Conservation (phyloP, 37 sponge, comb jelly and placozoan species). For the Spongilla lacustris region DNA sequence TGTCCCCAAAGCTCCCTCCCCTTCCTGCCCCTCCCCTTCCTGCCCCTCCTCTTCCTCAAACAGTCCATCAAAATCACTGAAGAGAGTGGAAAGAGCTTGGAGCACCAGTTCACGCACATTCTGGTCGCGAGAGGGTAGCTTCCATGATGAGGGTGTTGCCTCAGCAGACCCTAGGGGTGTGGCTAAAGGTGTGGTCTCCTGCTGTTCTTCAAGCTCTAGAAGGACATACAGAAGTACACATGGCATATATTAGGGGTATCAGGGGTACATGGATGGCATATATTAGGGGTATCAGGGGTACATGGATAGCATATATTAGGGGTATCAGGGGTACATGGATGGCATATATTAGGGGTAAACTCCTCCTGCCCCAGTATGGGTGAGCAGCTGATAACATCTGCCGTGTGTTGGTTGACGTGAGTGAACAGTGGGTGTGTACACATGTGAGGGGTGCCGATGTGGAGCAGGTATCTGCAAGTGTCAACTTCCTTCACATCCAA, state of each 20-base stretch:
- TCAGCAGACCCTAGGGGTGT: neutral
- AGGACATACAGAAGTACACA: too few relatives aligned
- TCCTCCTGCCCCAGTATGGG: constrained; percentile 53
- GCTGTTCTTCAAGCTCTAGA: neutral
- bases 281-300: too few relatives aligned
- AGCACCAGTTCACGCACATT: neutral
- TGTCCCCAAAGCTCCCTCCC: neutral
- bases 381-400: constrained; percentile 31
- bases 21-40: neutral
- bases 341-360: constrained; percentile 30
- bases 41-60: too few relatives aligned
- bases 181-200: neutral
- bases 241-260: too few relatives aligned
- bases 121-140: neutral
- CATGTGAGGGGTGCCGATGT: constrained; percentile 43
- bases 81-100: neutral
- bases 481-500: constrained; percentile 43
- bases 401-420: neutral
- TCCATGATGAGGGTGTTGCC: neutral
- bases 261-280: too few relatives aligned
- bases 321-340: too few relatives aligned
- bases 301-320: too few relatives aligned
- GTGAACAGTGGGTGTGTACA: constrained; percentile 60
- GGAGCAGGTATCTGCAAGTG: constrained; percentile 53
- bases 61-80: neutral